These are phyloP conservation scores for Abscondita cerata DNA, from an alignment of 2,888 invertebrate genomes.

Conservation along the genomic window DNA sequence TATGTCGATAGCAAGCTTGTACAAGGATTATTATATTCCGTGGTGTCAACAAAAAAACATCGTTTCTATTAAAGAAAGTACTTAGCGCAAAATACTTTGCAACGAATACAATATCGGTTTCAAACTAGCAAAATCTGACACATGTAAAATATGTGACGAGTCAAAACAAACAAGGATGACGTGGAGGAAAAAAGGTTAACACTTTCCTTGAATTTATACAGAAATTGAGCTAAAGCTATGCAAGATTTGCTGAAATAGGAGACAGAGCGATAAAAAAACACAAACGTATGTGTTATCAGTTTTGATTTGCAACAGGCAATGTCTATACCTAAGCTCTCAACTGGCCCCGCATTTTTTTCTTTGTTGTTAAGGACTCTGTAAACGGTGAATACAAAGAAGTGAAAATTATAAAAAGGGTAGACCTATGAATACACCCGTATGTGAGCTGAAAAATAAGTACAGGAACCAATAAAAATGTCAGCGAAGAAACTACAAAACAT, in stretches of 20 bases:
- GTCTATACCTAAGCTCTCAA: not conserved
- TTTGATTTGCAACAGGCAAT: not conserved
- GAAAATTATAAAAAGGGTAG: too few relatives aligned
- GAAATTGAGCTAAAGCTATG: slow-evolving; percentile 27
- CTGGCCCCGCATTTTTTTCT: not conserved
- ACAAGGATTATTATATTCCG: too few relatives aligned
- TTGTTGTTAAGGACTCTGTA: too few relatives aligned
- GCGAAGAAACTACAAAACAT: too few relatives aligned
- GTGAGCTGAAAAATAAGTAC: too few relatives aligned
- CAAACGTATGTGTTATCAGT: not conserved
- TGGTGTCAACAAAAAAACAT: not conserved
- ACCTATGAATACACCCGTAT: too few relatives aligned
- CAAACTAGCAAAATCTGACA: slow-evolving; percentile 38
- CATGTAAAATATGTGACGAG: slow-evolving; percentile 31
- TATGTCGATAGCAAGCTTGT: too few relatives aligned
- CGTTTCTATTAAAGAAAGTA: not conserved
- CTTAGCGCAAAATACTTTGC: slow-evolving; percentile 33
- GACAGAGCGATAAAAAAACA: slow-evolving; percentile 14
- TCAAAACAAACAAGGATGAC: not conserved
- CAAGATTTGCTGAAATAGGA: slow-evolving; percentile 21
- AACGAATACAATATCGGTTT: slow-evolving; percentile 38
- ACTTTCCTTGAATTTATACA: slow-evolving; percentile 23
- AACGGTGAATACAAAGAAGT: too few relatives aligned
- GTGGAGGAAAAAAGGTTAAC: not conserved
- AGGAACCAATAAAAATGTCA: too few relatives aligned